A percentile compares a stretch with the other conserved stretches of the same genome.
These are phyloP conservation scores for Aphis craccivora DNA, from an alignment of 1,140 invertebrate species.

Conservation along the genomic window DNA sequence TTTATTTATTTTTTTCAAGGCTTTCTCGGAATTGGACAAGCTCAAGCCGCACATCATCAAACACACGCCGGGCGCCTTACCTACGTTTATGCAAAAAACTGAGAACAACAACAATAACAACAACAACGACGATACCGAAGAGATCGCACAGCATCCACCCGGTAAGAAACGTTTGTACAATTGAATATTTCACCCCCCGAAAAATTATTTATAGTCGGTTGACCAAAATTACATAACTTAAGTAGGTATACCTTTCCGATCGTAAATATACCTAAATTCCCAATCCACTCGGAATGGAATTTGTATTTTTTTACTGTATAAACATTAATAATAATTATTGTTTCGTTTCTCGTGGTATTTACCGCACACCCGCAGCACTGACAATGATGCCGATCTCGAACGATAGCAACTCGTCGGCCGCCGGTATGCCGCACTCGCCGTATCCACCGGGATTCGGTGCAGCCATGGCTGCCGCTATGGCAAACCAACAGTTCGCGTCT, in stretches of 20 bases:
- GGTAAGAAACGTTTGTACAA: conserved; percentile 52
- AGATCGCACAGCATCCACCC: conserved; percentile 54
- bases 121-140: conserved; percentile 58
- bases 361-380: background rate
- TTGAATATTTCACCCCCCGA: background rate
- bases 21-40: conserved; percentile 75
- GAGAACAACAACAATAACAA: conserved; percentile 66
- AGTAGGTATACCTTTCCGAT: no score
- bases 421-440: conserved; percentile 52
- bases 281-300: background rate
- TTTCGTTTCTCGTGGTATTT: background rate
- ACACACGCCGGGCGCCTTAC: conserved; percentile 71
- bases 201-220: background rate
- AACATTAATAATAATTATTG: background rate
- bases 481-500: conserved; percentile 63
- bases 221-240: background rate
- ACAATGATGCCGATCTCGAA: conserved; percentile 37
- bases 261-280: background rate
- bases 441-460: conserved; percentile 61
- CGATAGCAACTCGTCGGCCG: background rate
- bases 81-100: conserved; percentile 64
- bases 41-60: conserved; percentile 76
- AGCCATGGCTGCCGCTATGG: conserved; percentile 62
- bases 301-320: background rate
- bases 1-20: conserved; percentile 63